Percentiles rank a stretch among this genome's conserved stretches.
These are phyloP conservation scores for Heliconius hortense DNA, from an alignment of 2,888 invertebrate species.

Conservation along the genomic window DNA sequence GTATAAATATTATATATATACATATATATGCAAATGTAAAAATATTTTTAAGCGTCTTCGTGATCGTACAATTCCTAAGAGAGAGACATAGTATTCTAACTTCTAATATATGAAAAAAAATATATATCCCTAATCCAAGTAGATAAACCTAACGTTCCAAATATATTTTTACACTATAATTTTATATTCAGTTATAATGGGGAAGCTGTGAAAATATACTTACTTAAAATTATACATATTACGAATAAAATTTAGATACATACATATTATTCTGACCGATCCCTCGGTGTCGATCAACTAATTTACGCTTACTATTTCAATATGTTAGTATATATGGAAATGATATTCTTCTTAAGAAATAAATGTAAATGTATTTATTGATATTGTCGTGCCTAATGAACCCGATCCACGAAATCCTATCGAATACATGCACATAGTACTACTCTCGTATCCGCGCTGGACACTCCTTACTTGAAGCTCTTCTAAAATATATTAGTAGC, in stretches of 20 bases:
- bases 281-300: slow-evolving; percentile 63
- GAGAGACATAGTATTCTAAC: slow-evolving; percentile 66
- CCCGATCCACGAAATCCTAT: slow-evolving; percentile 51
- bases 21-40: slow-evolving; percentile 22
- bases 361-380: slow-evolving; percentile 64
- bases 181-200: slow-evolving; percentile 54
- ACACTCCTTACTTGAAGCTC: slow-evolving; percentile 50
- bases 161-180: slow-evolving; percentile 68
- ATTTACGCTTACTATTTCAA: slow-evolving; percentile 80
- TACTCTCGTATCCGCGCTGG: slow-evolving; percentile 50
- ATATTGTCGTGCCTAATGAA: slow-evolving; percentile 71
- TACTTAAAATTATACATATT: slow-evolving; percentile 37
- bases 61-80: slow-evolving; percentile 68
- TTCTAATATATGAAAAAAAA: slow-evolving; percentile 37
- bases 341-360: slow-evolving; percentile 69
- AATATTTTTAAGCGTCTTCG: slow-evolving; percentile 32
- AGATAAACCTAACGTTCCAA: slow-evolving; percentile 54
- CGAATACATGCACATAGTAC: slow-evolving; percentile 37
- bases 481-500: slow-evolving; percentile 56
- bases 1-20: slow-evolving; percentile 15
- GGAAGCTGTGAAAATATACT: slow-evolving; percentile 42
- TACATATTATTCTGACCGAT: slow-evolving; percentile 52
- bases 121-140: slow-evolving; percentile 39
- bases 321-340: slow-evolving; percentile 67
- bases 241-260: slow-evolving; percentile 40